Evolutionary conservation across 35 echinoderm and acorn worm species (phyloP).

Genomic region (Chiridota heheva): DNA sequence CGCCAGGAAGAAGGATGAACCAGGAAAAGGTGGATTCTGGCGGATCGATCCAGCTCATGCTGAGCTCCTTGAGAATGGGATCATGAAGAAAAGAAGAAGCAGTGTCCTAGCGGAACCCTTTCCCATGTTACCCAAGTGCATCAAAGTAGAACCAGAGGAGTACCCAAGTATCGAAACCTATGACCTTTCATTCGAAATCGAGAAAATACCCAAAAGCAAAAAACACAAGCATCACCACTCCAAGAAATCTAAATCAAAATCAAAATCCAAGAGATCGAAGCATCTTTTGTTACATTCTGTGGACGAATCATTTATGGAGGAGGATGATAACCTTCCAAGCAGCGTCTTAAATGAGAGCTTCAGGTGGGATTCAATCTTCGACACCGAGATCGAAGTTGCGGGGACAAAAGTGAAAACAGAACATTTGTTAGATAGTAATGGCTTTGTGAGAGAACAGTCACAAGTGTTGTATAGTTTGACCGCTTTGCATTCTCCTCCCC

Average conservation of each 20-base stretch:
- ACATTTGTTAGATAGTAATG: slow-evolving; percentile 63
- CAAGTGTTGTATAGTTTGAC: slow-evolving; percentile 31
- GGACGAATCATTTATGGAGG: slow-evolving; percentile 29
- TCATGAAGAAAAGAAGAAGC: slow-evolving; percentile 86
- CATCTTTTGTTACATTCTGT: not conserved
- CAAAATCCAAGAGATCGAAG: slow-evolving; percentile 35
- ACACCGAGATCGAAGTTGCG: slow-evolving; percentile 86
- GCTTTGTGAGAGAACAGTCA: not conserved
- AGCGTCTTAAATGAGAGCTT: slow-evolving; percentile 72
- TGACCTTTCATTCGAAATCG: slow-evolving; percentile 24
- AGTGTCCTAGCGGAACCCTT: slow-evolving; percentile 50
- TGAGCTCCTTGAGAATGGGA: slow-evolving; percentile 88
- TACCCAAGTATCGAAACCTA: not conserved
- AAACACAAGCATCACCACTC: slow-evolving; percentile 39
- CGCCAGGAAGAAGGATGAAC: slow-evolving; percentile 91
- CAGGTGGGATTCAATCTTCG: slow-evolving; percentile 80
- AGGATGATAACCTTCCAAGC: slow-evolving; percentile 77
- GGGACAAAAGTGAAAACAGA: slow-evolving; percentile 87
- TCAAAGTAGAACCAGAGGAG: slow-evolving; percentile 71
- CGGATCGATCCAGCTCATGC: slow-evolving; percentile 95
- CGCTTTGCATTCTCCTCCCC: slow-evolving; percentile 67
- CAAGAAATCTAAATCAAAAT: slow-evolving; percentile 27
- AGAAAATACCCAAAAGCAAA: slow-evolving; percentile 49
- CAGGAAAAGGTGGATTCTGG: slow-evolving; percentile 99
- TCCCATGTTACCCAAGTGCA: slow-evolving; percentile 44